Evolutionary conservation across 2,113 vertebrate species (phyloP).

Genomic region (Vidua chalybeata): DNA sequence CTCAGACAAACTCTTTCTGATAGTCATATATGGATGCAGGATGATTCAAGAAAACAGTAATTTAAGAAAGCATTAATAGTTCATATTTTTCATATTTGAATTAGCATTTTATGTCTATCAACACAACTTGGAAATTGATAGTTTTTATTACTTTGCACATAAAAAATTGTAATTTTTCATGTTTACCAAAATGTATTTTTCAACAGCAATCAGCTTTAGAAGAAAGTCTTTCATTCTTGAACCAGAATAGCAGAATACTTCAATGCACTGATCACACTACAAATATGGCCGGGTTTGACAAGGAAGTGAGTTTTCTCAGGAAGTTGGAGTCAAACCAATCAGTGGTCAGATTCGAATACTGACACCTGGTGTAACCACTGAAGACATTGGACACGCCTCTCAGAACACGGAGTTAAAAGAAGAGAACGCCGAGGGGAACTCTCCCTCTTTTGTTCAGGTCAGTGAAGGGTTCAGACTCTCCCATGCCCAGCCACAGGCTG

Average conservation of each 20-base stretch:
- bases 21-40: not conserved
- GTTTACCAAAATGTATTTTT: not conserved
- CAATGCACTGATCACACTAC: fast-evolving
- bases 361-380: too few species aligned
- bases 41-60: not conserved
- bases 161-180: not conserved
- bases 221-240: not conserved
- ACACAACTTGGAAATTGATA: not conserved
- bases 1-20: not conserved
- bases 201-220: not conserved
- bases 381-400: too few species aligned
- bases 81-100: not conserved
- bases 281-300: not conserved
- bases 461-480: too few species aligned
- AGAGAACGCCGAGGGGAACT: too few species aligned
- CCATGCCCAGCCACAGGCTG: too few species aligned
- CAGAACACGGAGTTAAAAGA: too few species aligned
- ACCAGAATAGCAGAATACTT: not conserved
- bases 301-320: too few species aligned
- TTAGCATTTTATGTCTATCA: not conserved
- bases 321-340: too few species aligned
- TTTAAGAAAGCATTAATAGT: not conserved
- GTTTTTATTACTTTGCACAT: not conserved
- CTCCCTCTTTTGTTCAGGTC: too few species aligned
- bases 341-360: too few species aligned